phyloP scores from a whole-genome alignment of 2,797 vertebrate species.

The Eurystomus glaucurus region DNA sequence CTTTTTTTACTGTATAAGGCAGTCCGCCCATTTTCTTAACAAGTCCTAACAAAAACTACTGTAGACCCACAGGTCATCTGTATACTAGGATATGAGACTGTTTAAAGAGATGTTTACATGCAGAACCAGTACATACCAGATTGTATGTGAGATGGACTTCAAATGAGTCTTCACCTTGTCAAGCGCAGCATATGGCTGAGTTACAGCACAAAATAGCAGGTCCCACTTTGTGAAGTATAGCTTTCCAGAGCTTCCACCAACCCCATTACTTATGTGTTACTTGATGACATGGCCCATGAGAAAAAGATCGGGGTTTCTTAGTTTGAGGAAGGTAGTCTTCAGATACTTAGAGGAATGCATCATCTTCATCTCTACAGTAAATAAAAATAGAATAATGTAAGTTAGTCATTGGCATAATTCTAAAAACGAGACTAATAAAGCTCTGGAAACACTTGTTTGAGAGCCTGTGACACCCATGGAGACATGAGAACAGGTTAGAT shows the following conservation, averaged over 20 bases:
- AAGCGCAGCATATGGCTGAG: not conserved
- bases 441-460: not conserved
- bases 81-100: not conserved
- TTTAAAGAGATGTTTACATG: not conserved
- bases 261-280: not conserved
- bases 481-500: not conserved
- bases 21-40: not conserved
- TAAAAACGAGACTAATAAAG: fast-evolving
- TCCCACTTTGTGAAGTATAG: not conserved
- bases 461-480: not conserved
- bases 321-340: not conserved
- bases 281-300: not conserved
- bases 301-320: not conserved
- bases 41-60: not conserved
- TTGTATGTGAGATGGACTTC: not conserved
- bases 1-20: not conserved
- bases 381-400: not conserved
- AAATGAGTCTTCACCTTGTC: not conserved
- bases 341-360: not conserved
- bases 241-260: not conserved
- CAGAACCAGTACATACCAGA: not conserved
- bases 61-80: not conserved
- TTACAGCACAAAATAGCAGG: not conserved
- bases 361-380: not conserved
- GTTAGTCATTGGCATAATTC: not conserved